Evolutionary conservation across 1,140 invertebrate species (phyloP).

Genomic region (Sweltsa coloradensis): DNA sequence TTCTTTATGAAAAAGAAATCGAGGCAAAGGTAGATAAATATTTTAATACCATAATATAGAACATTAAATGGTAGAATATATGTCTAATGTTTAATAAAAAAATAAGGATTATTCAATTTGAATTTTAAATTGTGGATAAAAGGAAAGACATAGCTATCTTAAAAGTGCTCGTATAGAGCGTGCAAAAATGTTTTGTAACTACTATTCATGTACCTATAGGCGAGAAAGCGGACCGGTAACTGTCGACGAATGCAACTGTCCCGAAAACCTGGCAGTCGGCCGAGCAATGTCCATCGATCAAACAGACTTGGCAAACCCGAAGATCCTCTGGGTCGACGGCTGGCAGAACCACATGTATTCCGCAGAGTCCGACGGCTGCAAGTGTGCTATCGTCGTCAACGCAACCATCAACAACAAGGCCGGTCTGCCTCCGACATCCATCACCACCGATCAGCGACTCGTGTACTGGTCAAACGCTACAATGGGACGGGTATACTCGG

Average conservation of each 20-base stretch:
- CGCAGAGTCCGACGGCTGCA: slow-evolving; percentile 52
- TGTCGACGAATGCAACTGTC: slow-evolving; percentile 38
- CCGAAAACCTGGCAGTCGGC: slow-evolving; percentile 40
- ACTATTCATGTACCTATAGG: too few species aligned
- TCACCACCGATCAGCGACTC: slow-evolving; percentile 50
- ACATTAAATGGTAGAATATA: too few species aligned
- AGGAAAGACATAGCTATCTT: too few species aligned
- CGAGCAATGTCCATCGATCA: slow-evolving; percentile 52
- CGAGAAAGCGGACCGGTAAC: too few species aligned
- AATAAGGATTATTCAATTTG: too few species aligned
- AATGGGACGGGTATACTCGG: slow-evolving; percentile 46
- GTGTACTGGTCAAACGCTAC: slow-evolving; percentile 55
- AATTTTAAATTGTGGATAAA: too few species aligned
- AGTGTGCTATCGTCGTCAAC: slow-evolving; percentile 42
- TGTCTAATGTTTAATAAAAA: too few species aligned
- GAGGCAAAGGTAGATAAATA: slow-evolving; percentile 2
- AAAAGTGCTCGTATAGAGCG: too few species aligned
- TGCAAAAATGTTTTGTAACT: too few species aligned
- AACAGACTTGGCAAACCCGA: slow-evolving; percentile 37
- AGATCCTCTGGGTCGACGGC: slow-evolving; percentile 51
- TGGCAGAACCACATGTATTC: slow-evolving; percentile 43
- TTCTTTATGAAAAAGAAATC: slow-evolving; percentile 35
- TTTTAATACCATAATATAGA: too few species aligned
- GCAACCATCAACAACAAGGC: slow-evolving; percentile 19
- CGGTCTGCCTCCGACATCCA: slow-evolving; percentile 37